Base-by-base conservation (phyloP, 2,113 vertebrate species). In the Reinhardtius hippoglossoides region DNA sequence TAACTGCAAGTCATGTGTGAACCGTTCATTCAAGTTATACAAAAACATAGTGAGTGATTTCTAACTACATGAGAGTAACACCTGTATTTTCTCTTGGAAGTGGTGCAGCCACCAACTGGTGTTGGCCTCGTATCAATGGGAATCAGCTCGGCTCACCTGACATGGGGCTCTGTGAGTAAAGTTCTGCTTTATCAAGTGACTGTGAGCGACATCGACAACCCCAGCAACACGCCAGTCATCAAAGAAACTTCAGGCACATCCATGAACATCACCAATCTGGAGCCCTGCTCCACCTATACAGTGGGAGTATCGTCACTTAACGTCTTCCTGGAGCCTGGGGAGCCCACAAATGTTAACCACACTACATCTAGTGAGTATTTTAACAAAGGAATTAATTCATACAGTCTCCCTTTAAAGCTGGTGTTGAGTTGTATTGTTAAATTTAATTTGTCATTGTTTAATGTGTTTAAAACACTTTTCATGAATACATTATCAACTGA, bases 271-370 rank as follows among this genome's bases (percentile, higher is more conserved):
- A 48, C 46, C 23, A 75, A 83, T 31, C 90, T 96, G 76, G 78
- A 86, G 67, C 90, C 92, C 16, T 95, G 95, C 83, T 85, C 93
- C 69, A 87, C 54, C 40, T 96, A 95, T 80, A 91, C 77, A 15
- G 87, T 96, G 42, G 93, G 88, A 20, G 85, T 95, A 2, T 93
- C 93, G 23, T 95, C 94, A 4, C 1, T 92, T 58, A 94, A 94
- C 31, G 37, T 66, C 74, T 95, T 95, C 91, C 57, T 83, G 2
- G 66, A 81, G 9, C 73, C 90, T 21, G 95, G 95, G 50, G 95
- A 95, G 74, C 4, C 93, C 5, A 56, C 57, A 0, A 76, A 80
- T 12, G 46, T 90, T 50, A 50, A 24, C n/a, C 21, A 93, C 72
- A 83, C n/a, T 13, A 95, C 92, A 20, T 55, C 84, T 0, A 80